Base-by-base conservation (phyloP, 2,888 invertebrate species). In the Chloroclystis v-ata region DNA sequence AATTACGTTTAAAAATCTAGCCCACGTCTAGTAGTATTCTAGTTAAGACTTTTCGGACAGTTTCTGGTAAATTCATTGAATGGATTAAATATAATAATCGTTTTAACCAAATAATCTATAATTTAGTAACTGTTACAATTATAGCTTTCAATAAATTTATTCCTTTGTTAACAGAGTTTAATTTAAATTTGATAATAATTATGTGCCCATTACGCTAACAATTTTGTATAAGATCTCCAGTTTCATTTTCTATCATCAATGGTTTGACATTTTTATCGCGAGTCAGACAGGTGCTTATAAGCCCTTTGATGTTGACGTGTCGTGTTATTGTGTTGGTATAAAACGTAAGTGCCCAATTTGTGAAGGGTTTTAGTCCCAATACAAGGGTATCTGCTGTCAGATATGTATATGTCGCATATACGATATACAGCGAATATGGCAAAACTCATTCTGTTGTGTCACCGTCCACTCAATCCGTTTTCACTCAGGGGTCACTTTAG, bases 381-480 rank as follows among this genome's bases (percentile, higher is more conserved):
- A 2, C 10, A 38, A 7, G 20, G 10, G 35, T 35, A 20, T 11
- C 10, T 35, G 11, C 20, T 16, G 35, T 20, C 29, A n/a, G n/a
- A n/a, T n/a, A n/a, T n/a, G n/a, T n/a, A n/a, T n/a, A n/a, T n/a
- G n/a, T n/a, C n/a, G n/a, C n/a, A n/a, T 75, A 76, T 74, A 66
- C 64, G 68, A 76, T 78, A 80, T 81, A 75, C 79, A 71, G 63
- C 70, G 68, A 64, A 66, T 61, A 59, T 57, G 69, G 70, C 67
- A 72, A 69, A 79, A 76, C 77, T 78, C 72, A 79, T 79, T 78
- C 76, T 75, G 69, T 70, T 72, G 61, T 72, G 69, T 74, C 72
- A 67, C 64, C 74, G 71, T 65, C 67, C 67, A 63, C 67, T 73
- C 63, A 67, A 69, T 69, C 71, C 72, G n/a, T 24, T 35, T 35